Conservation (phyloP, 2,113 vertebrate species). For the Phyllopteryx taeniolatus region DNA sequence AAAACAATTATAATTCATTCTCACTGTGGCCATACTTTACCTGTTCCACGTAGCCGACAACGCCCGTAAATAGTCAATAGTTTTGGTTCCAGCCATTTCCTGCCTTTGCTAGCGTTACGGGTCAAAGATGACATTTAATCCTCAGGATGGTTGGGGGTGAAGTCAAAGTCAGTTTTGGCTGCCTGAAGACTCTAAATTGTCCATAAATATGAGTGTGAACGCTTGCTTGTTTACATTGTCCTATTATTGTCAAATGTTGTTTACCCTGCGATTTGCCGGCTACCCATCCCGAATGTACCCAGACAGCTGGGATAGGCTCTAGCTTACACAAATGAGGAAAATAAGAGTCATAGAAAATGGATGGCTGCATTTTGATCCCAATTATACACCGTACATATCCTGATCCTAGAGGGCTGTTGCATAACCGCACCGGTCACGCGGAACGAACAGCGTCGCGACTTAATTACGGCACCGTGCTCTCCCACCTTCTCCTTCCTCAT, state of each 20-base stretch:
- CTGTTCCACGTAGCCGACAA: neutral
- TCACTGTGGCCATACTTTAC: too few species aligned
- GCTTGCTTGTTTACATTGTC: too few species aligned
- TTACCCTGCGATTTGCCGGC: too few species aligned
- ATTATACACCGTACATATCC: neutral
- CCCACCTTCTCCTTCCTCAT: neutral
- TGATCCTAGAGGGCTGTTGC: slow-evolving; percentile 19
- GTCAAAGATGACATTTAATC: slow-evolving; percentile 1
- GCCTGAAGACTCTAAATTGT: neutral
- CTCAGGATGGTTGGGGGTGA: neutral
- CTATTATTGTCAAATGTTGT: too few species aligned
- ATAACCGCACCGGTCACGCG: slow-evolving; percentile 32
- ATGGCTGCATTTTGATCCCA: neutral
- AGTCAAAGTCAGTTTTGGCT: neutral
- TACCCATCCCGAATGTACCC: neutral
- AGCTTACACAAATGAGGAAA: neutral
- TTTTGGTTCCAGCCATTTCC: neutral
- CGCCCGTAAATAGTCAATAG: neutral
- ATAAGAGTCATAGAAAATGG: neutral
- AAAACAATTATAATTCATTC: too few species aligned
- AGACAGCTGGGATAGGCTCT: neutral
- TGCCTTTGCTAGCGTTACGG: neutral
- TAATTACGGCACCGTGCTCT: neutral
- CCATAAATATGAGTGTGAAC: too few species aligned
- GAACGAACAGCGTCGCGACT: slow-evolving; percentile 13